phyloP scores from a whole-genome alignment of 2,797 vertebrate genomes.

The Sciaenops ocellatus region DNA sequence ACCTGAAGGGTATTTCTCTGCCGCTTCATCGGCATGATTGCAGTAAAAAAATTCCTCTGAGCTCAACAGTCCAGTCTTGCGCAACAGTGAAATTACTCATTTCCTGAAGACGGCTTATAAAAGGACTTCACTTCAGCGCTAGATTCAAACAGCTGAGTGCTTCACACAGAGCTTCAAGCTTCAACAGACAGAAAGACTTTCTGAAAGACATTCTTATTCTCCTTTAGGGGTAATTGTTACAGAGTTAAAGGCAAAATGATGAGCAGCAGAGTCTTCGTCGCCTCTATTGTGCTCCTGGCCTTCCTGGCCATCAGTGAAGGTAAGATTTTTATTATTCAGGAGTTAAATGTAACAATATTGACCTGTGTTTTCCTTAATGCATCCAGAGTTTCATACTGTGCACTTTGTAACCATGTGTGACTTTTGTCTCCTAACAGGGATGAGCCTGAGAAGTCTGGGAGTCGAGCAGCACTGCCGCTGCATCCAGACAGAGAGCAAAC shows the following conservation, averaged over 20 bases:
- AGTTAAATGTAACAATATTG: background rate
- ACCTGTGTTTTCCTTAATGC: background rate
- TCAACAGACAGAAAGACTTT: slow-evolving; percentile 6
- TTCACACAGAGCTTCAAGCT: slow-evolving; percentile 6
- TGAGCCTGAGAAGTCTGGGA: slow-evolving; percentile 72
- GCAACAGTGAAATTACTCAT: slow-evolving; percentile 73
- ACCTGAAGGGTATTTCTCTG: no score
- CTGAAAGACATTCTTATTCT: slow-evolving; percentile 19
- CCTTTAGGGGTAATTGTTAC: slow-evolving; percentile 7
- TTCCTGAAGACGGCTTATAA: slow-evolving; percentile 42
- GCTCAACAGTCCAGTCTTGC: slow-evolving; percentile 51
- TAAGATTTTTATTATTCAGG: slow-evolving; percentile 40
- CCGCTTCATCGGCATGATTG: no score
- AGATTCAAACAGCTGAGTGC: slow-evolving; percentile 61
- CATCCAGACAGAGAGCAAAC: slow-evolving; percentile 77
- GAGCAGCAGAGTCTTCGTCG: slow-evolving; percentile 60
- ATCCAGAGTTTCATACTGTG: background rate
- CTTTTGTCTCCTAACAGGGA: slow-evolving; percentile 60
- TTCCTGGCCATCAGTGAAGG: slow-evolving; percentile 70
- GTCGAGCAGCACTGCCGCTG: slow-evolving; percentile 80
- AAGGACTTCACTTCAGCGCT: slow-evolving; percentile 45
- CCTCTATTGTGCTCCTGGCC: slow-evolving; percentile 57
- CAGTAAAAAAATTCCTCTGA: slow-evolving; percentile 60
- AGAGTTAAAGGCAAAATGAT: slow-evolving; percentile 58
- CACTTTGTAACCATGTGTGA: slow-evolving; percentile 49